Percentiles rank a stretch among this genome's conserved stretches.
Evolutionary conservation across 2,888 invertebrate genomes (phyloP).

Genomic region (Caenorhabditis japonica): DNA sequence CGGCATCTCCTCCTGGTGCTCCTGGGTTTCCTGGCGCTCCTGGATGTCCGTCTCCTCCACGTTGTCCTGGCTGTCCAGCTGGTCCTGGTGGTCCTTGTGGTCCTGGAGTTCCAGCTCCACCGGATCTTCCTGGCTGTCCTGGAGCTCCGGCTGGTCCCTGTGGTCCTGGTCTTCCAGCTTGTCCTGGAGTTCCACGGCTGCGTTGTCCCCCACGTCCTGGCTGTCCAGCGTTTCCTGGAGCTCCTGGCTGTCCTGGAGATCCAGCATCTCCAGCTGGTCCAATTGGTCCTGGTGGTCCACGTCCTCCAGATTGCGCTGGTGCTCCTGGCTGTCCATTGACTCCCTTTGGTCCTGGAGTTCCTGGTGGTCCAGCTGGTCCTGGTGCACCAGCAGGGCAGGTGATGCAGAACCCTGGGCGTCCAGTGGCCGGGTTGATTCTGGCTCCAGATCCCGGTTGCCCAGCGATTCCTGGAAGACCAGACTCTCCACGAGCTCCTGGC

Average conservation of each 20-base stretch:
- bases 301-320: slow-evolving; percentile 38
- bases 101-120: slow-evolving; percentile 40
- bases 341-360: slow-evolving; percentile 61
- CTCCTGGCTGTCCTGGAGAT: slow-evolving; percentile 51
- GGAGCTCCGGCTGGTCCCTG: slow-evolving; percentile 40
- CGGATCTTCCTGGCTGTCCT: slow-evolving; percentile 46
- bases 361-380: slow-evolving; percentile 57
- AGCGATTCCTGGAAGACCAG: slow-evolving; percentile 47
- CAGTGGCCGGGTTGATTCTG: slow-evolving; percentile 46
- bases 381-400: slow-evolving; percentile 57
- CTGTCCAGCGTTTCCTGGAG: slow-evolving; percentile 70
- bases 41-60: slow-evolving; percentile 34
- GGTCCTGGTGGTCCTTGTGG: slow-evolving; percentile 45
- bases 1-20: slow-evolving; percentile 41
- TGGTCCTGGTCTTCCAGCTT: slow-evolving; percentile 46
- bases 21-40: slow-evolving; percentile 44
- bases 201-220: slow-evolving; percentile 58
- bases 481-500: slow-evolving; percentile 55
- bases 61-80: slow-evolving; percentile 31
- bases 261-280: slow-evolving; percentile 45
- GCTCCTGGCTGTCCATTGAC: slow-evolving; percentile 36
- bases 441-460: slow-evolving; percentile 53
- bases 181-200: slow-evolving; percentile 42
- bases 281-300: slow-evolving; percentile 38
- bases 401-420: slow-evolving; percentile 50